Evolutionary conservation across 2,888 invertebrate genomes (phyloP), one percentile per base, ranked within the genome.

Genomic region (Strigamia maritima): DNA sequence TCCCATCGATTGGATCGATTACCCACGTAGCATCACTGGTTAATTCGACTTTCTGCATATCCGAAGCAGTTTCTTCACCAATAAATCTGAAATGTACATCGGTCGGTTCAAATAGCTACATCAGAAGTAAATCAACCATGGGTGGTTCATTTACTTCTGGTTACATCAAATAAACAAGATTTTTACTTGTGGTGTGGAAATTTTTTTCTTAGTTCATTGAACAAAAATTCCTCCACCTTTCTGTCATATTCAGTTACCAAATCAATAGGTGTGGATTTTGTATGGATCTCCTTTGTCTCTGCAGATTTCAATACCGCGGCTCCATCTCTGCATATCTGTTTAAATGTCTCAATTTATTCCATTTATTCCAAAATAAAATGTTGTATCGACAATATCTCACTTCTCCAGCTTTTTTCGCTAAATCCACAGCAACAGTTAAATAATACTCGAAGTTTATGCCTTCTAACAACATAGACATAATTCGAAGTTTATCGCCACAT

Each of bases 1-100:
- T 99, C 1, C 99, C 99, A 87, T 99, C 99, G 7, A 99, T 93
- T 0, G 99, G 99, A 87, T 99, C 97, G 81, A 97, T 97, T 77
- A 98, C 93, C 97, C 97, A 98, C 0, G 98, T 99, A 6, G 98
- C 98, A 0, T 90, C 92, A 84, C 95, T 91, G 0, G 96, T 96
- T 75, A 97, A 87, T 81, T 91, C 89, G 81, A 92, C 88, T 89
- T 86, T 91, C 88, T 80, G 87, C 10, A 88, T 88, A 1, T 86
- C 87, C 0, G 88, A 85, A 10, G 85, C 86, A 3, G 87, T 85
- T 86, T 99, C 98, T 87, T 99, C 99, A 0, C 98, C 96, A 83
- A 97, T 95, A 84, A 95, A 95, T 86, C 93, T 93, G 81, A 2
- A 84, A 82, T 75, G 35, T 35, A 6, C 35, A 35, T 35, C 35